These are phyloP conservation scores for Theocolax elegans DNA, from an alignment of 1,140 invertebrate species.

Conservation along the genomic window DNA sequence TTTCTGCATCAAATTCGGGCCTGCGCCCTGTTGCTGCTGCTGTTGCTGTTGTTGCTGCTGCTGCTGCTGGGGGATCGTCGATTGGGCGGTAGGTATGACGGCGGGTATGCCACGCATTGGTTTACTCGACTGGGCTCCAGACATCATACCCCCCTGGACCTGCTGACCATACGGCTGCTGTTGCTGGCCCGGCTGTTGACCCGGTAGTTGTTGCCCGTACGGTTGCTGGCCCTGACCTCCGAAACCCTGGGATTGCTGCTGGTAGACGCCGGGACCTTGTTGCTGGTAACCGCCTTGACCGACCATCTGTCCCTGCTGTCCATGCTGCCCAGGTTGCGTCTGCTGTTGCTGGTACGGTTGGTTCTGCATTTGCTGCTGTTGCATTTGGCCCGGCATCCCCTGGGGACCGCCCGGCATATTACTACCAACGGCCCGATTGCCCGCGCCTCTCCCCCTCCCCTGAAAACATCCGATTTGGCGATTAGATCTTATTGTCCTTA, in stretches of 20 bases:
- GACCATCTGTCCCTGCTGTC: constrained; percentile 42
- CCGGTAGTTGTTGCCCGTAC: constrained; percentile 43
- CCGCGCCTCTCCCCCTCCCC: constrained; percentile 69
- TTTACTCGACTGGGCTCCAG: constrained; percentile 54
- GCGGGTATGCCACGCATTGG: constrained; percentile 70
- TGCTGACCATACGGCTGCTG: constrained; percentile 43
- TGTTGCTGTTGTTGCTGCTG: constrained; percentile 62
- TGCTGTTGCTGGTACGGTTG: constrained; percentile 58
- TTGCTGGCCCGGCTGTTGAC: constrained; percentile 37
- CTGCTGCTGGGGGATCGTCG: constrained; percentile 60
- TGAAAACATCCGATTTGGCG: constrained; percentile 55
- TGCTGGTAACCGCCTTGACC: constrained; percentile 48
- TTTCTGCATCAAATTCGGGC: constrained; percentile 83
- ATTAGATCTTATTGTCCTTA: no score
- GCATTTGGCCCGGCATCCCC: constrained; percentile 52
- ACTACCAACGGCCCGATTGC: constrained; percentile 72
- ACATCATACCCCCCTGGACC: constrained; percentile 15
- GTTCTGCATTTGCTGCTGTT: constrained; percentile 58
- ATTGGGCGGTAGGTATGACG: constrained; percentile 71
- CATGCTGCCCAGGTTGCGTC: constrained; percentile 50
- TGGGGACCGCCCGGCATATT: constrained; percentile 61
- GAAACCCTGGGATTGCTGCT: constrained; percentile 50
- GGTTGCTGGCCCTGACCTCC: constrained; percentile 48
- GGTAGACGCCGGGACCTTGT: constrained; percentile 45
- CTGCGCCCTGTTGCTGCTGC: constrained; percentile 56